Evolutionary conservation across 2,113 vertebrate genomes (phyloP).

Genomic region (Gambusia affinis): DNA sequence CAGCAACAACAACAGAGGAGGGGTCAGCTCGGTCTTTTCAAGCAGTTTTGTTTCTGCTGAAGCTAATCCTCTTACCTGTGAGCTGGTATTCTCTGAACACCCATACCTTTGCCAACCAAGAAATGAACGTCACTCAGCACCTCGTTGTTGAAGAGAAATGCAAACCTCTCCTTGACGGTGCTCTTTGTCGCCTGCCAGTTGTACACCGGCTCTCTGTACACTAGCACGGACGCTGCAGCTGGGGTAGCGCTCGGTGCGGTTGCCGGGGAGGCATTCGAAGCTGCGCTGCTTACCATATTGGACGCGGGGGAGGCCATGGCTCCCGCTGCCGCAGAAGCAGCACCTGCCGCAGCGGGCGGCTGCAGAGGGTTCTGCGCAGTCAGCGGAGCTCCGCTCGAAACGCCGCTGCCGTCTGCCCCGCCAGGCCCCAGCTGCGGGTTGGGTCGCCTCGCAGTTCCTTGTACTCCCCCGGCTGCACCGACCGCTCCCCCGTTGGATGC

Average conservation of each 20-base stretch:
- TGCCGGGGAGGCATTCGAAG: slow-evolving; percentile 68
- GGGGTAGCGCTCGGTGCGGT: slow-evolving; percentile 64
- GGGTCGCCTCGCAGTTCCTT: slow-evolving; percentile 71
- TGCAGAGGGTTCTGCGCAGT: slow-evolving; percentile 77
- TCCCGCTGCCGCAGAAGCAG: slow-evolving; percentile 69
- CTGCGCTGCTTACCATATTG: slow-evolving; percentile 73
- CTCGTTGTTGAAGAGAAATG: slow-evolving; percentile 96
- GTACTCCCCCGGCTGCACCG: slow-evolving; percentile 62
- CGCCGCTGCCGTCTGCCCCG: slow-evolving; percentile 75
- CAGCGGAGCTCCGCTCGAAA: slow-evolving; percentile 72
- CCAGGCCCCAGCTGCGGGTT: slow-evolving; percentile 82
- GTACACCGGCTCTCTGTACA: slow-evolving; percentile 89
- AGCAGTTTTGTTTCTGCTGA: not conserved
- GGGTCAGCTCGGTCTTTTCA: not conserved
- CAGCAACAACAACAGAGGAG: not conserved
- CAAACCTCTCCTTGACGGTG: slow-evolving; percentile 92
- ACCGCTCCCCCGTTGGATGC: slow-evolving; percentile 75
- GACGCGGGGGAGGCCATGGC: slow-evolving; percentile 73
- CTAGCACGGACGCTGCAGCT: slow-evolving; percentile 80
- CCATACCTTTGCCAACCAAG: slow-evolving; percentile 93
- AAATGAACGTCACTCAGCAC: slow-evolving; percentile 97
- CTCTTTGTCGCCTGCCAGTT: slow-evolving; percentile 97
- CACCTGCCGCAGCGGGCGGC: slow-evolving; percentile 72
- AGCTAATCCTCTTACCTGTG: slow-evolving; percentile 82
- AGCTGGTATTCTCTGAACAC: slow-evolving; percentile 92